phyloP scores from a whole-genome alignment of 1,140 invertebrate genomes.

The Delia radicum region DNA sequence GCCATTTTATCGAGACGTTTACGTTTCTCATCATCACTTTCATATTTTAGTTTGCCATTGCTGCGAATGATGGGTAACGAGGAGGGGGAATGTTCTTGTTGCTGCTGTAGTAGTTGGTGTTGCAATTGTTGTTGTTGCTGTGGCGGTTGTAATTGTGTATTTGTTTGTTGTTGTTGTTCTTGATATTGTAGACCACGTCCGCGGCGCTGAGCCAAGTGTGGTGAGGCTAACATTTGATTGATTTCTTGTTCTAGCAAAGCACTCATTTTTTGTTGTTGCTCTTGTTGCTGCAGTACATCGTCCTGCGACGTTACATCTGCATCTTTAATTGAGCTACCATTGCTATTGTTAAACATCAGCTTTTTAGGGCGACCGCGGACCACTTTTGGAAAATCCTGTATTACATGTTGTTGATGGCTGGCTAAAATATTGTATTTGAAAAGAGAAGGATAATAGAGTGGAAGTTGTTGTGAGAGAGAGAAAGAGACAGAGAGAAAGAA shows the following conservation, averaged over 20 bases:
- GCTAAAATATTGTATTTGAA: too few relatives aligned
- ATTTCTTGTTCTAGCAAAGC: constrained; percentile 49
- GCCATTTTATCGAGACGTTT: constrained; percentile 54
- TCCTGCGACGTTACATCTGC: constrained; percentile 28
- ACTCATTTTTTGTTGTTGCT: constrained; percentile 39
- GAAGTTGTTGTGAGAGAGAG: too few relatives aligned
- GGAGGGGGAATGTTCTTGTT: constrained; percentile 21
- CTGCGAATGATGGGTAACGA: constrained; percentile 21
- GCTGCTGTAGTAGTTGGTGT: not conserved
- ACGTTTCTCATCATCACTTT: constrained; percentile 52
- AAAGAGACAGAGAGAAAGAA: too few relatives aligned
- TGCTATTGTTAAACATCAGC: too few relatives aligned
- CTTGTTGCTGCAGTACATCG: constrained; percentile 25
- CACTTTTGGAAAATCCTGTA: constrained; percentile 44
- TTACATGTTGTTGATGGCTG: constrained; percentile 27
- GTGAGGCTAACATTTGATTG: constrained; percentile 47
- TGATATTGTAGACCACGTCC: constrained; percentile 31
- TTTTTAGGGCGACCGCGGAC: constrained; percentile 50
- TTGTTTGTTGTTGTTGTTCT: constrained; percentile 15
- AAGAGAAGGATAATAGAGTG: too few relatives aligned
- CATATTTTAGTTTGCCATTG: constrained; percentile 42
- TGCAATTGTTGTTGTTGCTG: not conserved
- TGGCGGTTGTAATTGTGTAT: not conserved
- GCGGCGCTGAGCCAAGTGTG: constrained; percentile 36
- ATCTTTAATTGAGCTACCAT: constrained; percentile 34